These are phyloP conservation scores for Momotus momota DNA, from an alignment of 2,797 vertebrate species.

Conservation along the genomic window DNA sequence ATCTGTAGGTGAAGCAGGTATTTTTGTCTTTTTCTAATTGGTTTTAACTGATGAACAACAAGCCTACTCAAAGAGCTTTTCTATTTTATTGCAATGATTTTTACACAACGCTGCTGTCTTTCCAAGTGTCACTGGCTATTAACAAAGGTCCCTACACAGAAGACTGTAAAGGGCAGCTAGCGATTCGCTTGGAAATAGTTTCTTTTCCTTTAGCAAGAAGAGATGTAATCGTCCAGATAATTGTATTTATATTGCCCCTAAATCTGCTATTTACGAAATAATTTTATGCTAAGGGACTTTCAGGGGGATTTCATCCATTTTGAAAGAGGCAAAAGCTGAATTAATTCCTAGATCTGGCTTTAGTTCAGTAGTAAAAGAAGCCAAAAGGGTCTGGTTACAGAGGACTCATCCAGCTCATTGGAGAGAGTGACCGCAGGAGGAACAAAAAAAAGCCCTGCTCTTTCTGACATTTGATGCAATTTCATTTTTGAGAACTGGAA, in stretches of 20 bases:
- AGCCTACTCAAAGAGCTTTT: background rate
- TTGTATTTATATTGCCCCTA: slow-evolving; percentile 51
- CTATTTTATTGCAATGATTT: background rate
- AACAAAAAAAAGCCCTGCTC: background rate
- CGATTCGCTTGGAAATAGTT: slow-evolving; percentile 30
- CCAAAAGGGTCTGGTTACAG: slow-evolving; percentile 38
- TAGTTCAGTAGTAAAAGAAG: slow-evolving; percentile 28
- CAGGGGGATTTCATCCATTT: slow-evolving; percentile 13
- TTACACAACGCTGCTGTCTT: background rate
- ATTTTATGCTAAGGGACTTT: slow-evolving; percentile 24
- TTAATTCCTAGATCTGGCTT: slow-evolving; percentile 61
- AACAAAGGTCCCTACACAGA: background rate
- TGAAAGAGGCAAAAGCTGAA: slow-evolving; percentile 39
- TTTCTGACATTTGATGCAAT: background rate
- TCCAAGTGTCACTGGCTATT: slow-evolving; percentile 37
- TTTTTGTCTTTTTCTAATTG: slow-evolving; percentile 2
- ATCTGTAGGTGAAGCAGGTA: background rate
- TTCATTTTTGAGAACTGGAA: slow-evolving; percentile 22
- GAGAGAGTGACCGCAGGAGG: slow-evolving; percentile 27
- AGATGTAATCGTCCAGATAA: slow-evolving; percentile 55
- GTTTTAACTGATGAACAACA: slow-evolving; percentile 6
- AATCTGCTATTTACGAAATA: slow-evolving; percentile 55
- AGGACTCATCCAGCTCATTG: slow-evolving; percentile 1
- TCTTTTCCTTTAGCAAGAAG: slow-evolving; percentile 45
- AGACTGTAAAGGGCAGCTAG: background rate